phyloP scores from a whole-genome alignment of 2,113 vertebrate species.

The Echinops telfairi region DNA sequence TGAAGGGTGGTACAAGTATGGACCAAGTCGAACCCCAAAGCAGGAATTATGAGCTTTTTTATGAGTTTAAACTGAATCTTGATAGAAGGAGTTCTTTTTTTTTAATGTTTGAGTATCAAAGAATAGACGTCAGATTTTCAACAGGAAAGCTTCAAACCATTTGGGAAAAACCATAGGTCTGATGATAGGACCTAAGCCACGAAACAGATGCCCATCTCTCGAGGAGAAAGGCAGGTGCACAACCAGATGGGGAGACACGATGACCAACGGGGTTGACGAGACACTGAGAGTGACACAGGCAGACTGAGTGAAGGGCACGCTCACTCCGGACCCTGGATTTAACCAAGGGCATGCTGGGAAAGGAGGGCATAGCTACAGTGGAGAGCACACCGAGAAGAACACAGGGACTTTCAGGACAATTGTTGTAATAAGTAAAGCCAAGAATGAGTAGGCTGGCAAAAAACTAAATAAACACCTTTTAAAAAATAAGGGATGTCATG shows the following conservation, averaged over 20 bases:
- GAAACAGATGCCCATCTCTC: not conserved
- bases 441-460: not conserved
- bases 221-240: not conserved
- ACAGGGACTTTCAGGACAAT: not conserved
- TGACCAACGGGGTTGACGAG: not conserved
- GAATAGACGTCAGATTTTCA: not conserved
- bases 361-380: not conserved
- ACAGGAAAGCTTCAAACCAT: constrained; percentile 15
- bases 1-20: not conserved
- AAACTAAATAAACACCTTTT: not conserved
- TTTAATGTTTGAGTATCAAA: not conserved
- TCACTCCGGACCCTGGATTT: not conserved
- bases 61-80: not conserved
- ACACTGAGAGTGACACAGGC: not conserved
- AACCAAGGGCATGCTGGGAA: not conserved
- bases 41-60: not conserved
- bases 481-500: not conserved
- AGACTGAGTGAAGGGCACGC: not conserved
- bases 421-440: not conserved
- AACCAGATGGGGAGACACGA: not conserved
- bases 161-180: not conserved
- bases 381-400: not conserved
- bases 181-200: not conserved
- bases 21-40: not conserved
- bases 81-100: not conserved